A percentile compares a stretch with the other conserved stretches of the same genome.
These are phyloP conservation scores for Notothenia rossii DNA, from an alignment of 2,113 vertebrate genomes.

Conservation along the genomic window DNA sequence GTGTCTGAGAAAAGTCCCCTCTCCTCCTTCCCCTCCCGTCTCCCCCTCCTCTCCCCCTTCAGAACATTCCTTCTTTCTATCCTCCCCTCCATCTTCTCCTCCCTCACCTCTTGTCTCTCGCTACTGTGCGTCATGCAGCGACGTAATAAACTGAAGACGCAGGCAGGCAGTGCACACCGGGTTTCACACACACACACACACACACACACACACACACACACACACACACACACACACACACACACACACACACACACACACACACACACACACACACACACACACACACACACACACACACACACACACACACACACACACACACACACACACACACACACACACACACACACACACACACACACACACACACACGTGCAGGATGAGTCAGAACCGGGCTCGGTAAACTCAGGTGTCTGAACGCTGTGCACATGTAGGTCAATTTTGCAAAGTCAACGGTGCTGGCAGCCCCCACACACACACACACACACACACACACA, in stretches of 20 bases:
- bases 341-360: too few relatives aligned
- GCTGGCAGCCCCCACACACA: background rate
- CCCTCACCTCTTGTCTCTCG: constrained; percentile 31
- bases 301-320: background rate
- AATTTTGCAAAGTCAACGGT: constrained; percentile 60
- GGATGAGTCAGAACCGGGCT: constrained; percentile 68
- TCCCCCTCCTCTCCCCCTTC: constrained; percentile 10
- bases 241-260: constrained; percentile 18
- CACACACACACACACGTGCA: constrained; percentile 31
- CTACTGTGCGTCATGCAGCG: constrained; percentile 67
- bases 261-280: constrained; percentile 38
- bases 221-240: constrained; percentile 33
- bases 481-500: too few relatives aligned
- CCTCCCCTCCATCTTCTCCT: constrained; percentile 23
- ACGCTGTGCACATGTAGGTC: constrained; percentile 59
- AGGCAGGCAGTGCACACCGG: constrained; percentile 48
- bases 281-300: background rate
- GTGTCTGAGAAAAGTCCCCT: constrained; percentile 58
- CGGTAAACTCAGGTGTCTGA: constrained; percentile 66
- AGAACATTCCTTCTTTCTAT: constrained; percentile 11
- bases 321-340: too few relatives aligned
- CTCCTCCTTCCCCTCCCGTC: background rate
- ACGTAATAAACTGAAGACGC: constrained; percentile 70
- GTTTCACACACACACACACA: constrained; percentile 6
- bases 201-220: background rate